Conservation (phyloP, 2,797 vertebrate genomes). For the Psittacula echo region DNA sequence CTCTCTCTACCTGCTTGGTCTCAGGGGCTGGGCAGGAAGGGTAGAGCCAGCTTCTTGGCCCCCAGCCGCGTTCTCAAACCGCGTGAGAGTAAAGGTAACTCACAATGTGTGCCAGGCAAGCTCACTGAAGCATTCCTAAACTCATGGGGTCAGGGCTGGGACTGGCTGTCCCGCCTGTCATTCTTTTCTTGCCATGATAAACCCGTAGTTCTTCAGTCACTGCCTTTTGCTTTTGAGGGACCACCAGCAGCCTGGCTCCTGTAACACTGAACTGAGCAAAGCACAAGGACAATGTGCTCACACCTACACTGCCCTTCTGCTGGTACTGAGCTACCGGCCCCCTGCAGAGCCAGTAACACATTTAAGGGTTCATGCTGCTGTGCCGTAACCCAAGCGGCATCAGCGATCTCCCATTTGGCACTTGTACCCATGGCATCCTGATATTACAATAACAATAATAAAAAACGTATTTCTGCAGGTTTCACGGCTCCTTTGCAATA, state of each 20-base stretch:
- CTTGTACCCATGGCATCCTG: background rate
- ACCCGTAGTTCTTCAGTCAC: background rate
- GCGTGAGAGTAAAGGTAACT: background rate
- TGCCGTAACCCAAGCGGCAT: rapidly evolving
- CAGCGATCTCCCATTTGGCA: rapidly evolving
- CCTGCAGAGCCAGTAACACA: rapidly evolving
- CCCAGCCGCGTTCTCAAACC: background rate
- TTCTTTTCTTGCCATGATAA: background rate
- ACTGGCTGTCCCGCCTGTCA: background rate
- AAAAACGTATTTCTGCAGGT: background rate
- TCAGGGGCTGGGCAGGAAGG: background rate
- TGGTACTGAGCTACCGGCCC: background rate
- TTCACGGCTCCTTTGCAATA: background rate
- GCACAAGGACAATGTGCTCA: rapidly evolving
- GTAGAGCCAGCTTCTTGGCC: background rate
- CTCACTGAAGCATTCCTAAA: background rate
- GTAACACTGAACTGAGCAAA: rapidly evolving
- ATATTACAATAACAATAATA: background rate
- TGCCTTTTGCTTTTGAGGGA: background rate
- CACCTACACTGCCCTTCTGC: background rate
- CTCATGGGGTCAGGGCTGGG: rapidly evolving
- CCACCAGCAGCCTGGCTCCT: background rate
- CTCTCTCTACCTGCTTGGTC: background rate
- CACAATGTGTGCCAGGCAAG: rapidly evolving
- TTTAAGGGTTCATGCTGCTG: background rate